These are phyloP conservation scores for Agrotis exclamationis DNA, from an alignment of 2,888 invertebrate genomes.

Conservation along the genomic window DNA sequence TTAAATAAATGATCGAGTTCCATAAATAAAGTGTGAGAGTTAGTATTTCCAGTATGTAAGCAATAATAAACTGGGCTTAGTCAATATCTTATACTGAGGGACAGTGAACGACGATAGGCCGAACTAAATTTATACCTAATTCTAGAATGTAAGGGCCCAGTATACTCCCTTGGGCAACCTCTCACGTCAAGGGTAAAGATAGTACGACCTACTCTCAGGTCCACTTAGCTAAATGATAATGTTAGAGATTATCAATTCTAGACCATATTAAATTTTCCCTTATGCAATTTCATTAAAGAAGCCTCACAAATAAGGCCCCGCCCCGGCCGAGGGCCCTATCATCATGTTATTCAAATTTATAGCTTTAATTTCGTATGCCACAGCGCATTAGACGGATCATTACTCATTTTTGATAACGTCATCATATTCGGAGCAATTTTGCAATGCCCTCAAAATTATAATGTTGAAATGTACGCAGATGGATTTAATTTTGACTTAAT, in stretches of 20 bases:
- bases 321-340: constrained; percentile 52
- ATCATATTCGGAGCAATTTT: constrained; percentile 70
- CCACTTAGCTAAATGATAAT: constrained; percentile 45
- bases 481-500: constrained; percentile 64
- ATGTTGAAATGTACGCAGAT: constrained; percentile 60
- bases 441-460: constrained; percentile 64
- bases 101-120: constrained; percentile 41
- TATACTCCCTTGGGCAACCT: constrained; percentile 40
- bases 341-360: constrained; percentile 81
- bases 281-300: constrained; percentile 62
- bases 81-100: constrained; percentile 31
- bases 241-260: constrained; percentile 50
- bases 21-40: constrained; percentile 26
- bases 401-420: constrained; percentile 79
- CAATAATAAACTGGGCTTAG: constrained; percentile 36
- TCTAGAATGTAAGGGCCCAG: constrained; percentile 39
- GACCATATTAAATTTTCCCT: constrained; percentile 43
- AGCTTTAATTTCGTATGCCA: constrained; percentile 83
- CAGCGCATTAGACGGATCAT: constrained; percentile 77
- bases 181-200: constrained; percentile 17
- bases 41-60: constrained; percentile 22
- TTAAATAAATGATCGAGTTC: constrained; percentile 18
- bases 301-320: constrained; percentile 62
- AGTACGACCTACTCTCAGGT: constrained; percentile 17
- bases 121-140: constrained; percentile 43